A percentile compares a stretch with the other conserved stretches of the same genome.
These are phyloP conservation scores for Agelas oroides DNA, from an alignment of 37 sponge, comb jelly and placozoan species.

Conservation along the genomic window DNA sequence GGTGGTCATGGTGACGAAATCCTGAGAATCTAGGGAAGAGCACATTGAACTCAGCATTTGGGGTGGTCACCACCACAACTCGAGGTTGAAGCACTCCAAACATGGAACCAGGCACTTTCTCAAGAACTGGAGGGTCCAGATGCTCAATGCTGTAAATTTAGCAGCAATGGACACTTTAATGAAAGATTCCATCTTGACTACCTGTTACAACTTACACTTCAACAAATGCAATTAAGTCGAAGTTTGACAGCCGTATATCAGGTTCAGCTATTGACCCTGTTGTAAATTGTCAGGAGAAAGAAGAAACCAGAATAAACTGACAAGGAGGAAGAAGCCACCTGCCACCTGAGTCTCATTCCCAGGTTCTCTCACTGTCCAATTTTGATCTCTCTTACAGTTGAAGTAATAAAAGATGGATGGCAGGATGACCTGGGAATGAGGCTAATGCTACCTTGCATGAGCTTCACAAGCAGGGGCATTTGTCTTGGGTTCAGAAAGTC, in stretches of 20 bases:
- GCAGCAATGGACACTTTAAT: too few relatives aligned
- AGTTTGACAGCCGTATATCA: slow-evolving; percentile 75
- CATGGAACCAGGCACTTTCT: slow-evolving; percentile 60
- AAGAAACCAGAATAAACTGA: too few relatives aligned
- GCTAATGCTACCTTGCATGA: slow-evolving; percentile 81
- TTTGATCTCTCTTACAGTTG: too few relatives aligned
- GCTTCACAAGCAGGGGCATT: slow-evolving; percentile 65
- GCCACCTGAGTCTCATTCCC: too few relatives aligned
- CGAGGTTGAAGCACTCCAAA: slow-evolving; percentile 78
- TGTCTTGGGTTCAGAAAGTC: slow-evolving; percentile 68
- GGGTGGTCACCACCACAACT: slow-evolving; percentile 82
- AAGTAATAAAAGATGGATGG: too few relatives aligned
- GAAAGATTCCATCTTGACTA: not conserved
- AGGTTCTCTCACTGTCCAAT: too few relatives aligned
- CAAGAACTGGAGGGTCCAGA: slow-evolving; percentile 65
- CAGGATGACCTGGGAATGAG: too few relatives aligned
- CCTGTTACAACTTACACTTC: slow-evolving; percentile 82
- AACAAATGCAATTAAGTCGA: slow-evolving; percentile 79
- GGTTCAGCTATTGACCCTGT: slow-evolving; percentile 76
- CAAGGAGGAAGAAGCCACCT: too few relatives aligned
- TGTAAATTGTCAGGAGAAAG: too few relatives aligned
- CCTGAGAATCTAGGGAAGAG: slow-evolving; percentile 86
- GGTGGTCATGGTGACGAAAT: slow-evolving; percentile 94
- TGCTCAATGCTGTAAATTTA: slow-evolving; percentile 81
- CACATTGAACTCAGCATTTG: slow-evolving; percentile 93